Conservation (phyloP, 2,113 vertebrate species). For the Lipophrys pholis region DNA sequence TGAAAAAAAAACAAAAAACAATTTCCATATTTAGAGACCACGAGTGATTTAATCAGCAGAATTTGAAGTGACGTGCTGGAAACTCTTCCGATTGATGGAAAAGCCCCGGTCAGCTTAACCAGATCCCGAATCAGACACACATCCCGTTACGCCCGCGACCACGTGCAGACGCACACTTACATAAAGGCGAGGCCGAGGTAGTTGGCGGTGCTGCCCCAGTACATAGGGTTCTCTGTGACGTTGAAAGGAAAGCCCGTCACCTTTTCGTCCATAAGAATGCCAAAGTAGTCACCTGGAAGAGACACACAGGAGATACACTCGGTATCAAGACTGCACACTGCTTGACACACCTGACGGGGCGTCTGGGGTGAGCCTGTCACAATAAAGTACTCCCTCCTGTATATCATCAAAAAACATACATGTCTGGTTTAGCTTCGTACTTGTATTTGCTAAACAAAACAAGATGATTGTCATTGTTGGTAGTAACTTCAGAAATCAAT, state of each 20-base stretch:
- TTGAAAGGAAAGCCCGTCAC: conserved; percentile 93
- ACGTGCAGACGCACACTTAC: conserved; percentile 83
- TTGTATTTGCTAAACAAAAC: too few species aligned
- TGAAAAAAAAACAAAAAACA: conserved; percentile 38
- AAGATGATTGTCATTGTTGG: too few species aligned
- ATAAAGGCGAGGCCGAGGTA: conserved; percentile 94
- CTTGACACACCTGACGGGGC: too few species aligned
- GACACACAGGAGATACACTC: too few species aligned
- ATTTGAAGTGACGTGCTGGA: neutral
- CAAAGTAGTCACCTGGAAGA: conserved; percentile 92
- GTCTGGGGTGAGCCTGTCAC: too few species aligned
- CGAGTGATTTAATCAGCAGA: too few species aligned
- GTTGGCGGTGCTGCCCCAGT: conserved; percentile 94
- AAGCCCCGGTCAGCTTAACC: neutral
- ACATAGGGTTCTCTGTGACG: conserved; percentile 94
- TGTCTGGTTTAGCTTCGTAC: too few species aligned
- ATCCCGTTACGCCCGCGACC: too few species aligned
- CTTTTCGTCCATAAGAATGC: conserved; percentile 93
- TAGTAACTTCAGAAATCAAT: too few species aligned
- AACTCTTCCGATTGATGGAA: neutral
- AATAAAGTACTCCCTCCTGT: too few species aligned
- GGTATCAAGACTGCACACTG: too few species aligned
- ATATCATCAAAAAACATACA: too few species aligned
- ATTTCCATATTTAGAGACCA: neutral
- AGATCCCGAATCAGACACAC: neutral